phyloP scores from a whole-genome alignment of 2,888 invertebrate species.

The Agrochola lota region DNA sequence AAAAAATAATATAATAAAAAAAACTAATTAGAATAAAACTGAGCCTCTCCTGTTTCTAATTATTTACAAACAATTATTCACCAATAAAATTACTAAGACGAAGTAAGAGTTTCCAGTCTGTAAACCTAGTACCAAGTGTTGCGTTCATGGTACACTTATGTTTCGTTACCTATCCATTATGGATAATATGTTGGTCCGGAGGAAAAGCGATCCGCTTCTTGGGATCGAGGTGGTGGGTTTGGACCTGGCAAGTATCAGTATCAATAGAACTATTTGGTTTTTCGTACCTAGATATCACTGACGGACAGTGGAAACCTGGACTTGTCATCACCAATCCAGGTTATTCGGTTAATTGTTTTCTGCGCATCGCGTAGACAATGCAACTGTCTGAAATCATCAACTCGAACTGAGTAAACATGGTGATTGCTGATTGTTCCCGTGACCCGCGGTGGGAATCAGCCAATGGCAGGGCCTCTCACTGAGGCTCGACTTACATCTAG shows the following conservation, averaged over 20 bases:
- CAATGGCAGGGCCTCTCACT: not conserved
- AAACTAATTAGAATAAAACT: not conserved
- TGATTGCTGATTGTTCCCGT: not conserved
- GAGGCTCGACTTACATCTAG: not conserved
- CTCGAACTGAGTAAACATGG: not conserved
- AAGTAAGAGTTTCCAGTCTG: not conserved
- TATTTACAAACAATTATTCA: not conserved
- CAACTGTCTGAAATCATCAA: not conserved
- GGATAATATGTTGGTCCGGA: constrained; percentile 19
- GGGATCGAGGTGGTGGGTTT: constrained; percentile 14
- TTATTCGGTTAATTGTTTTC: not conserved
- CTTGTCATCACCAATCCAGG: not conserved
- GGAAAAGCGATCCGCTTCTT: constrained; percentile 4
- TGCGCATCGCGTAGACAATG: no score
- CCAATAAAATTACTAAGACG: not conserved
- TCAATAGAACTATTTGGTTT: not conserved
- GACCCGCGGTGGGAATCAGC: not conserved
- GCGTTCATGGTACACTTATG: constrained; percentile 15
- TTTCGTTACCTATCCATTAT: constrained; percentile 4
- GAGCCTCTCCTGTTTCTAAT: not conserved
- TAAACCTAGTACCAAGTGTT: not conserved
- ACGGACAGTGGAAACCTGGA: not conserved
- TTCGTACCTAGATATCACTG: not conserved
- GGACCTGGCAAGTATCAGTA: constrained; percentile 36
- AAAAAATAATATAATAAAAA: not conserved